Evolutionary conservation across 2,797 vertebrate species (phyloP), one percentile per base, ranked within the genome.

Genomic region (Alca torda): DNA sequence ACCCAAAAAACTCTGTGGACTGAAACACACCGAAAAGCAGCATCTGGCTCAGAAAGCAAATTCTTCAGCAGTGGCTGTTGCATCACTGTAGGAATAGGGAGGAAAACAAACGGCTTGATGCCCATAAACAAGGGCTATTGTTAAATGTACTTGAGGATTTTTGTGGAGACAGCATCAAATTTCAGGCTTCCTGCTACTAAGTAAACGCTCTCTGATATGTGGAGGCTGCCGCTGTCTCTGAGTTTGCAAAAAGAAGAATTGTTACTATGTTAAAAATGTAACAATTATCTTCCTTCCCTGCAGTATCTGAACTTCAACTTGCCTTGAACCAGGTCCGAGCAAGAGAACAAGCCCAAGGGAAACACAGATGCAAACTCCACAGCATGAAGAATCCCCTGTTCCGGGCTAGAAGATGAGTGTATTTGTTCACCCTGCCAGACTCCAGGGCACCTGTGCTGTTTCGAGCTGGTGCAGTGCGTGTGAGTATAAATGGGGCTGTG

Each of bases 231-330:
- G 85, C 89, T 76, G 91, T 21, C 90, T 64, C 77, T 31, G 56
- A 48, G 69, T 54, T 75, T 78, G 95, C 89, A 79, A 72, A 60
- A 70, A 64, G 72, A 93, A 24, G 90, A 92, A 95, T 96, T 79
- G 90, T 37, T 89, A 59, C 74, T 87, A 94, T 92, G 94, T 56
- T 74, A 96, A 95, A 96, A 96, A 97, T 94, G 95, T 72, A 74
- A 80, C 25, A 13, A 63, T 84, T 84, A 39, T 92, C 95, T 95
- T 72, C 94, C 59, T 91, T 91, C 82, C 68, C 82, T 2, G 33
- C 69, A 37, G 90, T 43, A 93, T 95, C 94, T 79, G 95, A 83
- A 84, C 80, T 91, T 88, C 81, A 79, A 48, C 90, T 94, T 39
- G 76, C 95, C 95, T 95, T 94, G 96, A 97, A 92, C 91, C 65